These are phyloP conservation scores for Macaca nemestrina DNA, from an alignment of 2,113 vertebrate species.

Conservation along the genomic window DNA sequence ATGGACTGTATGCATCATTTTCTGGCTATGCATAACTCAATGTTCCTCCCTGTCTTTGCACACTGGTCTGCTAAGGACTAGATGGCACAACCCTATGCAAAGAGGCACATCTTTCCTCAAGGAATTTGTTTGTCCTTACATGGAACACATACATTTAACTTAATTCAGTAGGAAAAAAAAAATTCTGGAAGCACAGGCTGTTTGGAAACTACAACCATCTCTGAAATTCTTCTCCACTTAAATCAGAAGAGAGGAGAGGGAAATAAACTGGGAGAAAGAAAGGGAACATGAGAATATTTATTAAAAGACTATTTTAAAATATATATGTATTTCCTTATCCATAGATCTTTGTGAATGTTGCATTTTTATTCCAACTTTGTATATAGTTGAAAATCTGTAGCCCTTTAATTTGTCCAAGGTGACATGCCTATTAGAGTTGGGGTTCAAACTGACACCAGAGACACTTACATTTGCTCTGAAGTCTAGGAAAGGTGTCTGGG, in stretches of 20 bases:
- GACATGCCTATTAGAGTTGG: background rate
- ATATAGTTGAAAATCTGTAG: background rate
- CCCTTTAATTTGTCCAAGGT: background rate
- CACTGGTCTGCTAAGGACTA: background rate
- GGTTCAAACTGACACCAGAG: background rate
- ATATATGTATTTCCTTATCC: background rate
- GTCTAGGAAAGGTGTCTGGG: background rate
- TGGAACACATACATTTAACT: background rate
- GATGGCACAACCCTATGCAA: background rate
- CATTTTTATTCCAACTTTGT: background rate
- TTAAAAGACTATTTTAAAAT: background rate
- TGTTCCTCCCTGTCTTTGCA: background rate
- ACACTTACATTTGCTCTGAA: background rate
- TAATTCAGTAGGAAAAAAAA: background rate
- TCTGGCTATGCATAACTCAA: background rate
- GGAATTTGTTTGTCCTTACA: background rate
- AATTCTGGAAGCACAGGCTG: background rate
- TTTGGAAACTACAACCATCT: background rate
- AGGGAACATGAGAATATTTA: background rate
- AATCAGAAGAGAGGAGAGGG: background rate
- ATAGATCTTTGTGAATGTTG: background rate
- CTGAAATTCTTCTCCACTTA: background rate
- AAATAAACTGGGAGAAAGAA: background rate
- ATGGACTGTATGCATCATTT: background rate
- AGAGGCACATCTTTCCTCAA: background rate